Percentiles rank a stretch among this genome's conserved stretches.
These are phyloP conservation scores for Sprattus sprattus DNA, from an alignment of 2,113 vertebrate species.

Conservation along the genomic window DNA sequence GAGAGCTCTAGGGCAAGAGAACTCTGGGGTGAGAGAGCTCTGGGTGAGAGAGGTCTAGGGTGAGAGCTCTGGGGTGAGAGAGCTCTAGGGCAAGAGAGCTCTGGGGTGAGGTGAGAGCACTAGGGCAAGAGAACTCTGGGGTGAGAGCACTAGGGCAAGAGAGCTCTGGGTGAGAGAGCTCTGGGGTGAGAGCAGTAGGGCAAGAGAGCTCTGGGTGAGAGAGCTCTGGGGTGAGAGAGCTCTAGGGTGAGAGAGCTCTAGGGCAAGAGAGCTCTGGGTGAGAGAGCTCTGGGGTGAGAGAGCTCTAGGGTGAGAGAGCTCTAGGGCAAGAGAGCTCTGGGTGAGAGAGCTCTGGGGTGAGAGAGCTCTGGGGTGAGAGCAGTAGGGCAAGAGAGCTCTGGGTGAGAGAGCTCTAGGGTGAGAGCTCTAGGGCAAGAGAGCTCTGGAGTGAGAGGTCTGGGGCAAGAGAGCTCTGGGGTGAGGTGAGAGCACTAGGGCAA, in stretches of 20 bases:
- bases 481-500: conserved; percentile 7
- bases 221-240: conserved; percentile 26
- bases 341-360: background rate
- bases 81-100: conserved; percentile 27
- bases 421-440: background rate
- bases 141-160: conserved; percentile 25
- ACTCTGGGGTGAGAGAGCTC: conserved; percentile 22
- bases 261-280: too few species aligned
- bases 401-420: too few species aligned
- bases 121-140: background rate
- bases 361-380: background rate
- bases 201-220: background rate
- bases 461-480: conserved; percentile 22
- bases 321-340: background rate
- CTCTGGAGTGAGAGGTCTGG: background rate
- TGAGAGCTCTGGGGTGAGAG: background rate
- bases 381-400: conserved; percentile 22
- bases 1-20: conserved; percentile 26
- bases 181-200: conserved; percentile 20
- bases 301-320: too few species aligned
- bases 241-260: conserved; percentile 18
- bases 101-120: conserved; percentile 20
- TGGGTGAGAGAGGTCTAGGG: conserved; percentile 1
- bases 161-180: conserved; percentile 2
- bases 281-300: background rate